phyloP scores from a whole-genome alignment of 2,888 invertebrate genomes.

The Dastarcus helophoroides region DNA sequence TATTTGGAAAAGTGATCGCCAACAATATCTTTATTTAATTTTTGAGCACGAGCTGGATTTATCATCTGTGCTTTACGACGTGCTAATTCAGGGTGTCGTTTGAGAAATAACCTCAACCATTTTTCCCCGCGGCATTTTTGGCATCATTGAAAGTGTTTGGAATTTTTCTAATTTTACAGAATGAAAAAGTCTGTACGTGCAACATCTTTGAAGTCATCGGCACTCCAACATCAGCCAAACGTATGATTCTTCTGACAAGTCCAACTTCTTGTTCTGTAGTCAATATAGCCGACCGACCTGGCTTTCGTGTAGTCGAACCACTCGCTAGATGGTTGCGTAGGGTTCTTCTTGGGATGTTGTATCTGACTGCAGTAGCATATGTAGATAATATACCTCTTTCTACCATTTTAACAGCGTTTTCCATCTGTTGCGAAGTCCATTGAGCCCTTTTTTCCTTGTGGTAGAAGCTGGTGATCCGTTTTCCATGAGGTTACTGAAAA shows the following conservation, averaged over 20 bases:
- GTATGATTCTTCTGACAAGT: slow-evolving; percentile 7
- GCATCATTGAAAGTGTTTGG: too few relatives aligned
- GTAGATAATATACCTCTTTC: slow-evolving; percentile 5
- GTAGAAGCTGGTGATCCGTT: slow-evolving; percentile 1
- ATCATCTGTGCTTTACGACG: too few relatives aligned
- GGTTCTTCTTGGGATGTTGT: slow-evolving; percentile 6
- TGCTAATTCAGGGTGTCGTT: too few relatives aligned
- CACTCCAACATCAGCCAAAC: slow-evolving; percentile 9
- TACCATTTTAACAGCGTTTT: slow-evolving; percentile 5
- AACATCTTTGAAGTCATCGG: slow-evolving; percentile 10
- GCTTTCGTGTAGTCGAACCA: slow-evolving; percentile 2
- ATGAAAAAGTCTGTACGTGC: slow-evolving; percentile 6
- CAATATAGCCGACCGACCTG: slow-evolving; percentile 4
- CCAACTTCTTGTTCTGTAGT: slow-evolving; percentile 4
- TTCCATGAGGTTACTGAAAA: background rate
- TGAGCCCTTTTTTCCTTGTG: slow-evolving; percentile 3
- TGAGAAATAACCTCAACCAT: too few relatives aligned
- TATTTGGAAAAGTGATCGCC: too few relatives aligned
- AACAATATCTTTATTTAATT: too few relatives aligned
- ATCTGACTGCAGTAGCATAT: slow-evolving; percentile 4
- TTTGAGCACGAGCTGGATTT: too few relatives aligned
- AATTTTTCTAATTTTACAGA: slow-evolving; percentile 8
- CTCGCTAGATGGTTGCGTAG: slow-evolving; percentile 4
- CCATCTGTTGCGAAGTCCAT: slow-evolving; percentile 5
- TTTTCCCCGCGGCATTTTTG: too few relatives aligned